Evolutionary conservation across 1,140 invertebrate species (phyloP), one percentile per base, ranked within the genome.

Genomic region (Microvelia longipes): DNA sequence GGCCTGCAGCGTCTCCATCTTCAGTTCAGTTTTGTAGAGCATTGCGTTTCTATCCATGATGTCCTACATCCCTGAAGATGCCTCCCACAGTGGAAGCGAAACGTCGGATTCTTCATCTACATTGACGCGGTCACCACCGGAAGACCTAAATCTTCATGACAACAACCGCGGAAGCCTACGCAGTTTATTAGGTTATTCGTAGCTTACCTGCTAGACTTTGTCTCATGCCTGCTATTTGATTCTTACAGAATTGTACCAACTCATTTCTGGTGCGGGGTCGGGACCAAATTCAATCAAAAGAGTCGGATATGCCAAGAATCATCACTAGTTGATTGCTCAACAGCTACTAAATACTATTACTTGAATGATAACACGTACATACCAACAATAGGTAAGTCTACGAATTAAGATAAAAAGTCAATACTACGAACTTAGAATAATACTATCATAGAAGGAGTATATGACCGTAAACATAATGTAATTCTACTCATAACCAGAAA

Each of bases 201-300:
- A 50, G 5, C 19, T 11, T 5, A 19, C 5, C 35, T 5, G 5
- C 35, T 50, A 50, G 35, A 19, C 19, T 50, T 50, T 5, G 19
- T 50, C 19, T 19, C 5, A 50, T 14, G 62, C 62, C 5, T 64
- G 11, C 24, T 11, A 14, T 64, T 2, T 64, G 74, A 35, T 66
- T 71, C 25, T 69, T 71, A 64, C 65, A 77, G 76, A n/a, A 70
- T 77, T 14, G 72, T 73, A 19, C 76, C 78, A 71, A 75, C 77
- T 61, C 77, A 77, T 61, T 81, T 81, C 68, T 72, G 77, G 28
- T 81, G 80, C 70, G 78, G 78, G 14, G 74, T 73, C 26, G 77
- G 75, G 19, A 81, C 80, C 0, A 74, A 78, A 63, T 81, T 81
- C 72, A 76, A 80, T 72, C 80, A 81, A 72, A 71, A 73, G 66